A percentile compares a stretch with the other conserved stretches of the same genome.
These are phyloP conservation scores for Epinephelus lanceolatus DNA, from an alignment of 2,113 vertebrate species.

Conservation along the genomic window DNA sequence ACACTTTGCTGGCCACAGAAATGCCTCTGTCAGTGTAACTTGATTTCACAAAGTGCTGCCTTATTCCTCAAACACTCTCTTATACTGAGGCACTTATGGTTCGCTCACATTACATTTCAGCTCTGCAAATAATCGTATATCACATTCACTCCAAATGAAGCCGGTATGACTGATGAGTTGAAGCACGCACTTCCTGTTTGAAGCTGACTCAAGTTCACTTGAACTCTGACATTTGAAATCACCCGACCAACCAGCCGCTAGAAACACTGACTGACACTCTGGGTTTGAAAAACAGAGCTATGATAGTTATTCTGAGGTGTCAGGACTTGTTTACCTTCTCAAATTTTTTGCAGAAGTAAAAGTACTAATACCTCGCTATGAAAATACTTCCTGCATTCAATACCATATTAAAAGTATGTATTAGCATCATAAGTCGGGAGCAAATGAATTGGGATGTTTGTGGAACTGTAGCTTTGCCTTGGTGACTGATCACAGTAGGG, in stretches of 20 bases:
- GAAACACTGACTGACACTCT: not conserved
- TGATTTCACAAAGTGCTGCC: slow-evolving; percentile 44
- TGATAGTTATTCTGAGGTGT: not conserved
- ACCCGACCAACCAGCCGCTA: too few relatives aligned
- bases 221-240: not conserved
- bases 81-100: not conserved
- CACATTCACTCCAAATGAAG: not conserved
- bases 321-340: not conserved
- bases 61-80: not conserved
- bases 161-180: too few relatives aligned
- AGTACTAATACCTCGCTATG: too few relatives aligned
- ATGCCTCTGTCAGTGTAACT: slow-evolving; percentile 12
- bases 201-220: not conserved
- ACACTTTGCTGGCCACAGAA: not conserved
- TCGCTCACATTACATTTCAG: slow-evolving; percentile 3
- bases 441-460: too few relatives aligned
- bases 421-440: too few relatives aligned
- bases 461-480: too few relatives aligned
- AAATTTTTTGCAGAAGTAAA: too few relatives aligned
- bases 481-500: too few relatives aligned
- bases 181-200: not conserved
- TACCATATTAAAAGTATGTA: too few relatives aligned
- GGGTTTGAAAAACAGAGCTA: not conserved
- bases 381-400: too few relatives aligned
- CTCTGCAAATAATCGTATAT: not conserved